Evolutionary conservation across 64 coral and sea anemone species (phyloP), one percentile per base, ranked within the genome.

Genomic region (Pocillopora verrucosa): DNA sequence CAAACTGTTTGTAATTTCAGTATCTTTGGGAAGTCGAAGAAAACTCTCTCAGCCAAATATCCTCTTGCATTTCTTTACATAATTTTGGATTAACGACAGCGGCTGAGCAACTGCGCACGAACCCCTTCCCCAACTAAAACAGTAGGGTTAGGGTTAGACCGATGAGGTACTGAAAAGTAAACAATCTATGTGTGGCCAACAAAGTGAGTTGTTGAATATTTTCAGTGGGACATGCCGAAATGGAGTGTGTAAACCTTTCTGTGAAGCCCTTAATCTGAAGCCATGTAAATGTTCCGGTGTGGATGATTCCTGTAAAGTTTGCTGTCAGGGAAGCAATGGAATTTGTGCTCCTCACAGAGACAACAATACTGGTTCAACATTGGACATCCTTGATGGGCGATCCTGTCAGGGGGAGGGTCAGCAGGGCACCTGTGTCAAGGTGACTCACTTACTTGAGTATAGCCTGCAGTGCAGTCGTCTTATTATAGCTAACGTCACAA

Each of bases 301-400:
- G 58, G 77, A 79, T 17, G 74, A 98, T 45, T 78, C 87, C 4
- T 98, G 96, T 75, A 95, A 93, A 65, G 91, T 98, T 57, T 98
- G 96, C 57, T 98, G 96, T n/a, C 67, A 25, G 19, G 67, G 22
- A n/a, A 59, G 26, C 13, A 69, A 36, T 0, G 76, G 56, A 17
- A 59, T 30, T 68, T 98, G 96, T 36, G 45, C 16, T 67, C 90
- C 90, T 6, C 73, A 77, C 74, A 86, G 24, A 67, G 35, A 61
- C 19, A 65, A 79, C 9, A 58, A 19, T 9, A 92, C 74, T 73
- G 76, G 62, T 7, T 36, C 0, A 11, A 78, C 64, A 2, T 3
- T 87, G 0, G 10, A 17, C 22, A 82, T 94, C 22, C 62, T 35
- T 12, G 65, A 93, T 76, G 96, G 96, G 1, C 60, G 93, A 11